Base-by-base conservation (phyloP, 2,888 invertebrate species). In the Temnothorax unifasciatus region DNA sequence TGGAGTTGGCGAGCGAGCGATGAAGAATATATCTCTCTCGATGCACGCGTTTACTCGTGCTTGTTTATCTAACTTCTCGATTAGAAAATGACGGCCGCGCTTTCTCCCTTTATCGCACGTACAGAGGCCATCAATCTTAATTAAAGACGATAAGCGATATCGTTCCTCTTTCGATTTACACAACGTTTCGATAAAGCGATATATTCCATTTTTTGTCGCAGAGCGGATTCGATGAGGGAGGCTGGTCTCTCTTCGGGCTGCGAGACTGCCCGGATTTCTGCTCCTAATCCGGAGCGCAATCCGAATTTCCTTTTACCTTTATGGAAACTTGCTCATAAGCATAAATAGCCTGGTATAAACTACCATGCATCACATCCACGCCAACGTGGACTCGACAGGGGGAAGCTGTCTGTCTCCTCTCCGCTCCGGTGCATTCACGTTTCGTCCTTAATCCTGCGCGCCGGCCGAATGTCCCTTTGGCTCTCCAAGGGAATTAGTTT, bases 61-160 rank as follows among this genome's bases (percentile, higher is more conserved):
- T 69, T 47, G 25, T 59, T 63, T 69, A 38, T 73, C 59, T 47
- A 64, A 47, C 25, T 61, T 68, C 50, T 38, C 9, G 66, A 79
- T 73, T 61, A 83, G 71, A 66, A 83, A 83, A 87, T 83, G 81
- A 64, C 47, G 29, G 18, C 38, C 34, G 11, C 64, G 74, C 84
- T 89, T 88, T 89, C 88, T 77, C 83, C 71, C 50, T 74, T 85
- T 87, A 84, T 88, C 89, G 38, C 76, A 66, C 59, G 38, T 38
- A 74, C 47, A 29, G 74, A 29, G 74, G 66, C 52, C 71, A 79
- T 88, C 84, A 79, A 87, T 88, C 85, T 89, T 89, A 89, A 89
- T 89, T 89, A 83, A 79, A 74, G 59, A 57, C 79, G 86, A 89
- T 87, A 88, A 61, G 21, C 66, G 61, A 44, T 88, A 83, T 86